Evolutionary conservation across 2,888 invertebrate genomes (phyloP).

Genomic region (Machimus rusticus): DNA sequence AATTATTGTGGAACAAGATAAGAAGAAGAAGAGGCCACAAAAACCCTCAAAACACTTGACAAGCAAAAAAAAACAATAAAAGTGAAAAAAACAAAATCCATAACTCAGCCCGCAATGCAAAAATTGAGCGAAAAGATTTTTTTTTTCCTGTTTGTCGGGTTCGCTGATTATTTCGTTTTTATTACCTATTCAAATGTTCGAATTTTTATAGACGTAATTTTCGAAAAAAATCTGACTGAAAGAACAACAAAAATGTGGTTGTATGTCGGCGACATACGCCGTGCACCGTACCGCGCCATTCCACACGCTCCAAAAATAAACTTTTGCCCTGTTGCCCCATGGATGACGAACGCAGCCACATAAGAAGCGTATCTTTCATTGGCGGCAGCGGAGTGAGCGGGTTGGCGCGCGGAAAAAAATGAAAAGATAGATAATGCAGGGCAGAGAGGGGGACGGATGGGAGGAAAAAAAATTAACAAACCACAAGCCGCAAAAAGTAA

Average conservation of each 20-base stretch:
- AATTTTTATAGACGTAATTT: constrained; percentile 2
- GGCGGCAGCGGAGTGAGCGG: not conserved
- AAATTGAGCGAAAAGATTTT: not conserved
- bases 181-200: constrained; percentile 6
- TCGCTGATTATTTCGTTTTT: not conserved
- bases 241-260: not conserved
- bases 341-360: not conserved
- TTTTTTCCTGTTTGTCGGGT: not conserved
- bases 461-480: not conserved
- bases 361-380: not conserved
- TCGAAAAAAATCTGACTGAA: not conserved
- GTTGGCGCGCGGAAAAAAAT: not conserved
- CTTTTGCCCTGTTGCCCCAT: constrained; percentile 28
- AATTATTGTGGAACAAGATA: not conserved
- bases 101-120: not conserved
- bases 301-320: constrained; percentile 20
- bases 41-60: not conserved
- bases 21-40: not conserved
- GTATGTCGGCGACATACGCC: not conserved
- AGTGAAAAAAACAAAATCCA: not conserved
- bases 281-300: not conserved
- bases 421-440: not conserved
- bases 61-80: too few species aligned
- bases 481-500: not conserved
- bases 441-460: not conserved